Percentiles rank a stretch among this genome's conserved stretches.
Evolutionary conservation across 2,888 invertebrate genomes (phyloP).

Genomic region (Agrotis puta): DNA sequence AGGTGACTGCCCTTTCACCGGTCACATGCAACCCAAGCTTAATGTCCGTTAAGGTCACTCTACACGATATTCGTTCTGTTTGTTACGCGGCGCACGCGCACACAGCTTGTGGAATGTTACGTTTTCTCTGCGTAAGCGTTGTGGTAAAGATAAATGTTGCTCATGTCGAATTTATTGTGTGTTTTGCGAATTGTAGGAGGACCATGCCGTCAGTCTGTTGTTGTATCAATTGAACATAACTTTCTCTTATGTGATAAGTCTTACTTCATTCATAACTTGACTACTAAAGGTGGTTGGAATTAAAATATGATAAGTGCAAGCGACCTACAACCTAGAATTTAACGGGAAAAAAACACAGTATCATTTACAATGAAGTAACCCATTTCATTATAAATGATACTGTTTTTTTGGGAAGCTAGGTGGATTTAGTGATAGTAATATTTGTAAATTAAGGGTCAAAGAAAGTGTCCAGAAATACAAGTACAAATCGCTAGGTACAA

Average conservation of each 20-base stretch:
- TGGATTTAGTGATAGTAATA: too few species aligned
- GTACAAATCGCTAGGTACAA: too few species aligned
- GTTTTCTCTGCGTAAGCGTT: constrained; percentile 78
- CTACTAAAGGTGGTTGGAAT: too few species aligned
- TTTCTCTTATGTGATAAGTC: background rate
- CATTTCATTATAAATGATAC: too few species aligned
- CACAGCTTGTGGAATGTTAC: constrained; percentile 76
- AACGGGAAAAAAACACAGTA: too few species aligned
- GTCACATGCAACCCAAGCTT: constrained; percentile 41
- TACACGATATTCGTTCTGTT: constrained; percentile 75
- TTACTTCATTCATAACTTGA: too few species aligned
- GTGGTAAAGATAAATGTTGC: constrained; percentile 51
- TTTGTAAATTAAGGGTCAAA: too few species aligned
- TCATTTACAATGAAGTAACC: too few species aligned
- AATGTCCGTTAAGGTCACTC: constrained; percentile 77
- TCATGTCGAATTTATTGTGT: constrained; percentile 37
- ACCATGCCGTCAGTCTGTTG: background rate
- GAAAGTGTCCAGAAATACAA: too few species aligned
- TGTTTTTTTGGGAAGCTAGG: too few species aligned
- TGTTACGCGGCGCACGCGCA: constrained; percentile 80
- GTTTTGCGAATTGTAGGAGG: constrained; percentile 23
- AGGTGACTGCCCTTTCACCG: constrained; percentile 61
- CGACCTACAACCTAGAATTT: too few species aligned
- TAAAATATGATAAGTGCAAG: too few species aligned
- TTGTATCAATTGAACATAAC: background rate